phyloP scores from a whole-genome alignment of 1,140 invertebrate genomes.

The Zophobas morio region DNA sequence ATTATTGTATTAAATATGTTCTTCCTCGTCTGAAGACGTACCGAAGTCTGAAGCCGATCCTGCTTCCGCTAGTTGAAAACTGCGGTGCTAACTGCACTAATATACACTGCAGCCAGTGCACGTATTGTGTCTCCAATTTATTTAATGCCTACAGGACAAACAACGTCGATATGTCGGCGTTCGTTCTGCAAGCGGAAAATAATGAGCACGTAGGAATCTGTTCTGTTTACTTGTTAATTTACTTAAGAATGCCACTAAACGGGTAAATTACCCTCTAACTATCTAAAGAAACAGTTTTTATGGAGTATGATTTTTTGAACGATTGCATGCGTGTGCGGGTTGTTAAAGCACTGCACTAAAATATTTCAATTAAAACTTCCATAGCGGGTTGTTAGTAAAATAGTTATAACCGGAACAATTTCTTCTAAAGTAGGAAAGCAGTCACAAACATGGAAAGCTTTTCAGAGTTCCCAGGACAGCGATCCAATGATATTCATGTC shows the following conservation, averaged over 20 bases:
- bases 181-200: conserved; percentile 22
- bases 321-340: background rate
- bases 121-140: background rate
- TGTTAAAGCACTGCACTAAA: conserved; percentile 2
- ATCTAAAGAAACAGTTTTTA: background rate
- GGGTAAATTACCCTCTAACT: background rate
- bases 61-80: too few species aligned
- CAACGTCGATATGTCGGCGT: background rate
- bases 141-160: background rate
- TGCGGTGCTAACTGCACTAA: too few species aligned
- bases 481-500: too few species aligned
- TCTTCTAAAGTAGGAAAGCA: too few species aligned
- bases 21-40: too few species aligned
- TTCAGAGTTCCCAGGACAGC: too few species aligned
- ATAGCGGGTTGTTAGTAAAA: background rate
- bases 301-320: background rate
- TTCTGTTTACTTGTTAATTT: background rate
- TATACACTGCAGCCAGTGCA: too few species aligned
- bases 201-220: background rate
- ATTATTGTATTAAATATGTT: too few species aligned
- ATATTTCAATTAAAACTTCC: conserved; percentile 8
- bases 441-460: too few species aligned
- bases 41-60: too few species aligned
- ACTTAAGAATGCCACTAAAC: background rate
- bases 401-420: too few species aligned